A percentile compares a stretch with the other conserved stretches of the same genome.
These are phyloP conservation scores for Vanessa tameamea DNA, from an alignment of 1,140 invertebrate genomes.

Conservation along the genomic window DNA sequence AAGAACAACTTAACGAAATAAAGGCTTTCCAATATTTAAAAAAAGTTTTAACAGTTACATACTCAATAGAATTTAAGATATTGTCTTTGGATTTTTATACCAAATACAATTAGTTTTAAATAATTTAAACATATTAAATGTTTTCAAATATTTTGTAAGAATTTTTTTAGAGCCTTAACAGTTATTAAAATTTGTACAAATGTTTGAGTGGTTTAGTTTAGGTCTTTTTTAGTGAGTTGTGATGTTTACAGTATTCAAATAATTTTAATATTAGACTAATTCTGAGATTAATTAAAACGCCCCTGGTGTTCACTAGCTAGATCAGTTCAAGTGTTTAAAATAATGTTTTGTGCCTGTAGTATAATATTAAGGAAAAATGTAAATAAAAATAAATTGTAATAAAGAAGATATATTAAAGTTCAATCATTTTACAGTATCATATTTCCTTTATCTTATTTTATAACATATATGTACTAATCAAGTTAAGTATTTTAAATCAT, in stretches of 20 bases:
- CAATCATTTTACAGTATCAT: constrained; percentile 5
- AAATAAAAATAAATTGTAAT: constrained; percentile 7
- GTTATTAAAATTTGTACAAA: background rate
- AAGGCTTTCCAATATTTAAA: background rate
- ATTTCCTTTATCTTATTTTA: constrained; percentile 13
- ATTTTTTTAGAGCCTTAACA: too few relatives aligned
- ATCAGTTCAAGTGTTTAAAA: constrained; percentile 11
- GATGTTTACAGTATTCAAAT: constrained; percentile 13
- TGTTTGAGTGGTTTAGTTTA: background rate
- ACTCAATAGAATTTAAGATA: constrained; percentile 1
- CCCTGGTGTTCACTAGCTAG: constrained; percentile 29
- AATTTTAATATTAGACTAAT: constrained; percentile 3
- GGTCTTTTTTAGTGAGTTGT: constrained; percentile 3
- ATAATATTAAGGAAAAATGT: background rate
- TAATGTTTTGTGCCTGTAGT: constrained; percentile 6
- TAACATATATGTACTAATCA: background rate
- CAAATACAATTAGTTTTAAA: background rate
- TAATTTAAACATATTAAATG: background rate
- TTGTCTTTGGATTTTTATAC: background rate
- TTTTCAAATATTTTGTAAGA: too few relatives aligned
- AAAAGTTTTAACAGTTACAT: background rate
- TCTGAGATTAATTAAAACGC: constrained; percentile 10
- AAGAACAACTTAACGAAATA: constrained; percentile 1
- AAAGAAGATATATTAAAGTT: constrained; percentile 6
- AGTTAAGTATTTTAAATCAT: background rate